Conservation (phyloP, 2,797 vertebrate genomes). For the Pangasius krempfi region DNA sequence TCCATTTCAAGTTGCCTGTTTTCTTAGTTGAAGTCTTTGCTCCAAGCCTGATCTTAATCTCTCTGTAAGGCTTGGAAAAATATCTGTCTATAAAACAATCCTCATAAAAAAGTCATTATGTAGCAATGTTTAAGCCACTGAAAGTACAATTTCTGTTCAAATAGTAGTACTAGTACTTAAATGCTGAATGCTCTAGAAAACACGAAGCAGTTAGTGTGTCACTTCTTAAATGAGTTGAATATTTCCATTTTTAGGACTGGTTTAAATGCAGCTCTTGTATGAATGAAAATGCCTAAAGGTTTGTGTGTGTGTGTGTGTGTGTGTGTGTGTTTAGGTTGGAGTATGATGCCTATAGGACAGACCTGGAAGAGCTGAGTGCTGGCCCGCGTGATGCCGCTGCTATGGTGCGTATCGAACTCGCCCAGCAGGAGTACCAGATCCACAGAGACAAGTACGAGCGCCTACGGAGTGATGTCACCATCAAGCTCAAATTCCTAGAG, state of each 20-base stretch:
- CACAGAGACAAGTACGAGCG: slow-evolving; percentile 94
- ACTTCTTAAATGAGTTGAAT: not conserved
- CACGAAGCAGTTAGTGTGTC: not conserved
- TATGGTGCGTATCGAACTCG: slow-evolving; percentile 85
- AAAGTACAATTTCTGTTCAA: not conserved
- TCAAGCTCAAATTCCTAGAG: slow-evolving; percentile 97
- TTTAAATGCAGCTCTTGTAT: not conserved
- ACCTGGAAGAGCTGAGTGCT: slow-evolving; percentile 92
- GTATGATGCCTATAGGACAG: slow-evolving; percentile 93
- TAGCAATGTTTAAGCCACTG: not conserved
- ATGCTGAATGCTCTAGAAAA: not conserved
- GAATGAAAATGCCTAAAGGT: not conserved
- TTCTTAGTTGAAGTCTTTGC: not conserved
- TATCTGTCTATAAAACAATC: not conserved
- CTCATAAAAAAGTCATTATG: not conserved
- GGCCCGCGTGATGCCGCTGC: slow-evolving; percentile 85
- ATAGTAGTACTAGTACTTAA: not conserved
- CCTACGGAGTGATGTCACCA: slow-evolving; percentile 91
- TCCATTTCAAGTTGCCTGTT: not conserved
- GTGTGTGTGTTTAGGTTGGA: slow-evolving; percentile 79
- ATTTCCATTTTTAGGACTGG: not conserved
- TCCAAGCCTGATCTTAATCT: not conserved
- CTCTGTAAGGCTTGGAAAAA: not conserved
- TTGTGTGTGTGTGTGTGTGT: not conserved
- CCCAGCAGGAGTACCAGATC: slow-evolving; percentile 90